Conservation (phyloP, 2,888 invertebrate species). For the Cheilosia pagana region DNA sequence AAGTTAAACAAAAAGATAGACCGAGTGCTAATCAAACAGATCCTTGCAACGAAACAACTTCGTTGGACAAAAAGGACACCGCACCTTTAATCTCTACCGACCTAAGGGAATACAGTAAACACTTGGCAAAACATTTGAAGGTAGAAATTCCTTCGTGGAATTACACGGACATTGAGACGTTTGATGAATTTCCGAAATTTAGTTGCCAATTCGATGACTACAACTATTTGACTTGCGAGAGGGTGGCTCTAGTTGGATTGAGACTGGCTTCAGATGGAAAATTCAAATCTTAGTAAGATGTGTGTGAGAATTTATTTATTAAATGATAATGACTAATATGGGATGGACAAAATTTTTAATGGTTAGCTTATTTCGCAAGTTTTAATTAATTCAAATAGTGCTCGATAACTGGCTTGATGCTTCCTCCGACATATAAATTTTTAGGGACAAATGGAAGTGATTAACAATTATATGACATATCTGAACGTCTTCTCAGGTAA, state of each 20-base stretch:
- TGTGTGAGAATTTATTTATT: slow-evolving; percentile 13
- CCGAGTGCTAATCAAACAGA: too few relatives aligned
- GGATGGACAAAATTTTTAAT: neutral
- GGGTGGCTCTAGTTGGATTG: slow-evolving; percentile 54
- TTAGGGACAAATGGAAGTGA: too few relatives aligned
- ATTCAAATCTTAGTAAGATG: slow-evolving; percentile 43
- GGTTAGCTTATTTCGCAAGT: too few relatives aligned
- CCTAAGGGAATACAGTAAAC: slow-evolving; percentile 15
- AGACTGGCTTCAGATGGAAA: slow-evolving; percentile 66
- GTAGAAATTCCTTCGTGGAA: slow-evolving; percentile 58
- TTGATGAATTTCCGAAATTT: slow-evolving; percentile 30
- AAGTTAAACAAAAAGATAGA: neutral
- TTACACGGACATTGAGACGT: slow-evolving; percentile 32
- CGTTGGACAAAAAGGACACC: neutral
- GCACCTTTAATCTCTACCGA: slow-evolving; percentile 5
- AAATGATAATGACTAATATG: neutral
- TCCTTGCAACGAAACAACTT: neutral
- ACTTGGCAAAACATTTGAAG: slow-evolving; percentile 31
- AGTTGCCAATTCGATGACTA: slow-evolving; percentile 55
- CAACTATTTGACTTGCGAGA: slow-evolving; percentile 63
- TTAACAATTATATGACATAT: too few relatives aligned
- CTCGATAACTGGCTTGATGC: too few relatives aligned
- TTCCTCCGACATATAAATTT: too few relatives aligned
- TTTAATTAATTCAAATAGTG: too few relatives aligned
- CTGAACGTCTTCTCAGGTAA: too few relatives aligned